Evolutionary conservation across 92 coral and sea anemone species (phyloP).

Genomic region (Scolanthus callimorphus): DNA sequence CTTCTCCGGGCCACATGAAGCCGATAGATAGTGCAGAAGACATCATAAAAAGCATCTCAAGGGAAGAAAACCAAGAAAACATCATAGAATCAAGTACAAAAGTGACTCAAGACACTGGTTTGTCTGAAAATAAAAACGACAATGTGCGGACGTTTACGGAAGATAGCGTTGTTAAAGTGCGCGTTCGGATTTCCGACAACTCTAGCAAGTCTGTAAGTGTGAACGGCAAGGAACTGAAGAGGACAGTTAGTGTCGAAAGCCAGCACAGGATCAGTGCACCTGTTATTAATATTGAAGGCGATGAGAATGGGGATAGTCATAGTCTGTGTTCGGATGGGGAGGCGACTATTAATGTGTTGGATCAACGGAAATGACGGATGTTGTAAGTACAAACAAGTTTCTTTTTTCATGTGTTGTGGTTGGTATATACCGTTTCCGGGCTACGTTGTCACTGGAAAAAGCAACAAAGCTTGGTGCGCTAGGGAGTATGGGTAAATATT

Average conservation of each 20-base stretch:
- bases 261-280: background rate
- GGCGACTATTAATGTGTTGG: slow-evolving; percentile 6
- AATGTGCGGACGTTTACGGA: slow-evolving; percentile 2
- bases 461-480: too few relatives aligned
- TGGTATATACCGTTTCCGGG: too few relatives aligned
- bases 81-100: background rate
- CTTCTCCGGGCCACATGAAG: background rate
- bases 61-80: background rate
- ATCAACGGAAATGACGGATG: slow-evolving; percentile 17
- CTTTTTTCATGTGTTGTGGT: too few relatives aligned
- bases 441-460: too few relatives aligned
- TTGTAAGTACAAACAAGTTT: slow-evolving; percentile 28
- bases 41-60: slow-evolving; percentile 6
- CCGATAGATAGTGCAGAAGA: background rate
- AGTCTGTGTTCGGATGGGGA: background rate
- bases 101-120: background rate
- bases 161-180: slow-evolving; percentile 29
- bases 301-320: slow-evolving; percentile 3
- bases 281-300: too few relatives aligned
- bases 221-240: slow-evolving; percentile 13
- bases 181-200: slow-evolving; percentile 20
- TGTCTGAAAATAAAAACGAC: background rate
- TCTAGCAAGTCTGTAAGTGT: slow-evolving; percentile 11
- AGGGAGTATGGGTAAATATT: too few relatives aligned
- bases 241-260: slow-evolving; percentile 15